A percentile compares a stretch with the other conserved stretches of the same genome.
These are phyloP conservation scores for Phyllotreta cruciferae DNA, from an alignment of 2,888 invertebrate species.

Conservation along the genomic window DNA sequence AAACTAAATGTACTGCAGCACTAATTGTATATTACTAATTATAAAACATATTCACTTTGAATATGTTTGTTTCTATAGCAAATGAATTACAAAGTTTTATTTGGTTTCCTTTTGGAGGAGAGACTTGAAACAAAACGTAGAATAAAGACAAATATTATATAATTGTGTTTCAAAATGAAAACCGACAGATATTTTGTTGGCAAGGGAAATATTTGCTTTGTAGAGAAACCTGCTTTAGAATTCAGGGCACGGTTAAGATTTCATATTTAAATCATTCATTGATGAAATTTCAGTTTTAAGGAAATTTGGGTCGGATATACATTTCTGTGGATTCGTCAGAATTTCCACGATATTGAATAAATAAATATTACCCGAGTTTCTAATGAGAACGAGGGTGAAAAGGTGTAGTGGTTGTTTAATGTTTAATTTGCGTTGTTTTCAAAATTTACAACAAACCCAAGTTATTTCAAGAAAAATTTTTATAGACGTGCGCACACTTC, in stretches of 20 bases:
- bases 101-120: too few relatives aligned
- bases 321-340: conserved; percentile 11
- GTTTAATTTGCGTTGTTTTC: too few relatives aligned
- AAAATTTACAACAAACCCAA: too few relatives aligned
- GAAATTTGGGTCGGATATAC: conserved; percentile 4
- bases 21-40: too few relatives aligned
- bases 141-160: conserved; percentile 2
- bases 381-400: neutral
- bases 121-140: neutral
- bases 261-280: conserved; percentile 17
- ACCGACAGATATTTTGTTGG: conserved; percentile 1
- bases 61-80: too few relatives aligned
- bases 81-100: too few relatives aligned
- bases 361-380: conserved; percentile 8
- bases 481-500: too few relatives aligned
- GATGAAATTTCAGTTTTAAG: conserved; percentile 10
- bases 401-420: too few relatives aligned
- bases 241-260: conserved; percentile 5
- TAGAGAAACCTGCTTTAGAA: conserved; percentile 13
- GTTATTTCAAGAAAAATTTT: too few relatives aligned
- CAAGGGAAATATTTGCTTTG: conserved; percentile 12
- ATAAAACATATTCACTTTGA: too few relatives aligned
- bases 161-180: conserved; percentile 8
- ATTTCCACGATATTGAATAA: conserved; percentile 14
- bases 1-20: too few relatives aligned